Evolutionary conservation across 1,140 invertebrate species (phyloP).

Genomic region (Lordiphosa stackelbergi): DNA sequence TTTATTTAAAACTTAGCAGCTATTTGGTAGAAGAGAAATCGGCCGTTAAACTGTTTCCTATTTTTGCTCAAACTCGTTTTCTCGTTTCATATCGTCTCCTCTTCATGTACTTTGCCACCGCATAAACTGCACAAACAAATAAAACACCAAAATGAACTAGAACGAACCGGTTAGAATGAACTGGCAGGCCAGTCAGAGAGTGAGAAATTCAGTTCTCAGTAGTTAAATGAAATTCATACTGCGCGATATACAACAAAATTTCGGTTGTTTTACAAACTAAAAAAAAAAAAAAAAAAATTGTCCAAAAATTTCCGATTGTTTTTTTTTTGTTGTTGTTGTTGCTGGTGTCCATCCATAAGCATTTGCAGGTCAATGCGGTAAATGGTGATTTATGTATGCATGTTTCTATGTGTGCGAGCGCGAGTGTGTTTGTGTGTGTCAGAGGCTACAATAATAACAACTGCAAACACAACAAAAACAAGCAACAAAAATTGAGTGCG

Average conservation of each 20-base stretch:
- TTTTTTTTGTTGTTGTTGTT: slow-evolving; percentile 1
- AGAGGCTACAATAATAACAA: slow-evolving; percentile 1
- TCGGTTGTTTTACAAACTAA: slow-evolving; percentile 2
- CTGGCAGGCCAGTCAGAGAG: background rate
- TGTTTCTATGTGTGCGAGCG: slow-evolving; percentile 5
- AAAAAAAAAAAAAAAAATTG: background rate
- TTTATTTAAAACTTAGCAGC: too few relatives aligned
- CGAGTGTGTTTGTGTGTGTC: slow-evolving; percentile 3
- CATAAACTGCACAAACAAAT: background rate
- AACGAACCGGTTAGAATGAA: slow-evolving; percentile 2
- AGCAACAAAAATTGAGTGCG: slow-evolving; percentile 10
- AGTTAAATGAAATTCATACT: slow-evolving; percentile 3
- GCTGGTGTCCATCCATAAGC: slow-evolving; percentile 1
- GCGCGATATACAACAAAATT: slow-evolving; percentile 7
- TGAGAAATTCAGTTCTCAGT: slow-evolving; percentile 1
- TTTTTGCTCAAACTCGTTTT: too few relatives aligned
- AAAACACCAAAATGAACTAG: slow-evolving; percentile 1
- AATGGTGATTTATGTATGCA: background rate
- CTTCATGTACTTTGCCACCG: background rate
- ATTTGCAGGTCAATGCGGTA: slow-evolving; percentile 8
- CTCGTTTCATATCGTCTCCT: too few relatives aligned
- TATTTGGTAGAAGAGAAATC: too few relatives aligned
- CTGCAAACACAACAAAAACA: background rate
- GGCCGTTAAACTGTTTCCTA: too few relatives aligned
- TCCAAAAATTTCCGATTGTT: slow-evolving; percentile 3